Evolutionary conservation across 1,140 invertebrate species (phyloP), one percentile per base, ranked within the genome.

Genomic region (Achatina immaculata): DNA sequence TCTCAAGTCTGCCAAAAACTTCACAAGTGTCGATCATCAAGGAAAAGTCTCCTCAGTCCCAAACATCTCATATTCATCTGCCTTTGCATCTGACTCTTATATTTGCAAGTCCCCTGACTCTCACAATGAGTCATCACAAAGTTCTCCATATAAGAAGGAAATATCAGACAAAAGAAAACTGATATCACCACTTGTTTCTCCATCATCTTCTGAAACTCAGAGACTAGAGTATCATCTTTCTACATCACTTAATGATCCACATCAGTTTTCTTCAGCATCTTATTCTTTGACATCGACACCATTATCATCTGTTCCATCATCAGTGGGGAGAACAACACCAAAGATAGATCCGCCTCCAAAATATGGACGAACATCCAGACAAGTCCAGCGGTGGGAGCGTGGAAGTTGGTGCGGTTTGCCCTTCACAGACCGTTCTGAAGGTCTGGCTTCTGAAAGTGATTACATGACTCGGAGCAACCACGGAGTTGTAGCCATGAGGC

Each of bases 341-440:
- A 88, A 86, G 58, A 78, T 89, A 6, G 87, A 87, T 40, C 88
- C 88, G 4, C 88, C 88, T 21, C 87, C 88, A 3, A 72, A 80
- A 34, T 80, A 78, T 36, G 65, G 48, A 24, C 38, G 82, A 31
- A 45, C 82, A 3, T 65, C 66, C 0, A 45, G 82, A 45, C 68
- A n/a, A 14, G 58, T 72, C 9, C 66, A 78, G 34, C 45, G 75
- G 6, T 73, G 66, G 9, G 81, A 73, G 75, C 24, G 68, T 40
- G 75, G 81, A 21, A 76, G 62, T 19, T 78, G 81, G 75, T 73
- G 73, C 55, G 16, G 16, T n/a, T 3, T 42, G 7, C 19, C 43
- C 7, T 45, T 45, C n/a, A n/a, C n/a, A 6, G 69, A 34, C 69
- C 16, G 6, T 19, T 14, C 69, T 42, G 31, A 14, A 28, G 69